Evolutionary conservation across 2,797 vertebrate genomes (phyloP).

Genomic region (Alca torda): DNA sequence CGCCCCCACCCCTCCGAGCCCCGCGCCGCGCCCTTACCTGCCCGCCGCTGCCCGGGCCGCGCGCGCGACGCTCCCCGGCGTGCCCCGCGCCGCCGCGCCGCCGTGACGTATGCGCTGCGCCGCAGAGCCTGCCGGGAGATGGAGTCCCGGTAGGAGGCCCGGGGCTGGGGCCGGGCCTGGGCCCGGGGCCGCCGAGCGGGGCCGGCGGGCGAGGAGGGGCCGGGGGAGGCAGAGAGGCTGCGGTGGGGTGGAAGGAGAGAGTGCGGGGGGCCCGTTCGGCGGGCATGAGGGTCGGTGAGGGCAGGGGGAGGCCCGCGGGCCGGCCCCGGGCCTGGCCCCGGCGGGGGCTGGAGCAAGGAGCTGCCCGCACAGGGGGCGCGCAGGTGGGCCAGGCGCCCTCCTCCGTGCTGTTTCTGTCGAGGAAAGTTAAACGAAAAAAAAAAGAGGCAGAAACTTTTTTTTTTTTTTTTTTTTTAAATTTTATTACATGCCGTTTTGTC

Average conservation of each 20-base stretch:
- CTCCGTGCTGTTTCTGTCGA: too few species aligned
- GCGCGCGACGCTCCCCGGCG: background rate
- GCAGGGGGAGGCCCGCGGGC: background rate
- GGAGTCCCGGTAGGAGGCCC: background rate
- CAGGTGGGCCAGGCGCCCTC: background rate
- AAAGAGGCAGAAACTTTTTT: too few species aligned
- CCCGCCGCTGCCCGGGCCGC: background rate
- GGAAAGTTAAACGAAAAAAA: background rate
- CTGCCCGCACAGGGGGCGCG: too few species aligned
- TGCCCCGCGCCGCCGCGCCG: background rate
- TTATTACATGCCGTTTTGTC: rapidly evolving
- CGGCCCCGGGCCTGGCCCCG: too few species aligned
- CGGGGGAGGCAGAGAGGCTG: background rate
- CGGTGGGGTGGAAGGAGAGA: too few species aligned
- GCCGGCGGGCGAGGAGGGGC: background rate
- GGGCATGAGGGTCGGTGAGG: background rate
- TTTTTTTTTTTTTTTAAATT: rapidly evolving
- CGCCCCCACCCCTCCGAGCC: background rate
- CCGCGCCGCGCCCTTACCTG: background rate
- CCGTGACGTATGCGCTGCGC: background rate
- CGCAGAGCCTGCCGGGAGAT: background rate
- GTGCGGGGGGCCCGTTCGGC: background rate
- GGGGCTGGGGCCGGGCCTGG: too few species aligned
- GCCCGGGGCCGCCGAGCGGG: too few species aligned
- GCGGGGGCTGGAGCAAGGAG: background rate